Conservation (phyloP, 2,113 vertebrate species). For the Romanogobio albipinnatus region DNA sequence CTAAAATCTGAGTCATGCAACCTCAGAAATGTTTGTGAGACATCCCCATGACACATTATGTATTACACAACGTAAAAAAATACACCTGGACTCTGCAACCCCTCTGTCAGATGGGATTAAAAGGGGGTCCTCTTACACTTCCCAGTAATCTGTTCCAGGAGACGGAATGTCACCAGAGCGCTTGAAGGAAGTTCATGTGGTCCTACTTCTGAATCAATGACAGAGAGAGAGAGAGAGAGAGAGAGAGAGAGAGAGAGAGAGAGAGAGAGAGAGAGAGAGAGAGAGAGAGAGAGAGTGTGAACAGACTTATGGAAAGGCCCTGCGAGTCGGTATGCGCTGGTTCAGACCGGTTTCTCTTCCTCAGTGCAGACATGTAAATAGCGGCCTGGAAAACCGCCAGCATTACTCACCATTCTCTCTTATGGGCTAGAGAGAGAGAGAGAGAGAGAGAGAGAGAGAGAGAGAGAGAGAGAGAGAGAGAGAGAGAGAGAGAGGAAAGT, state of each 20-base stretch:
- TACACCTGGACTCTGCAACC: slow-evolving; percentile 43
- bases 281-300: slow-evolving; percentile 14
- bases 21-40: slow-evolving; percentile 34
- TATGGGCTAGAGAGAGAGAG: slow-evolving; percentile 22
- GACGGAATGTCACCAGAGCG: slow-evolving; percentile 66
- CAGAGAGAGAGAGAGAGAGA: slow-evolving; percentile 45
- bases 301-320: slow-evolving; percentile 56
- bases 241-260: slow-evolving; percentile 25
- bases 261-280: slow-evolving; percentile 37
- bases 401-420: slow-evolving; percentile 63
- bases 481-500: slow-evolving; percentile 11
- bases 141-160: slow-evolving; percentile 62
- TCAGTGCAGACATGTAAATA: slow-evolving; percentile 65
- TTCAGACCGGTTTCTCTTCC: slow-evolving; percentile 75
- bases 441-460: background rate
- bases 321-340: slow-evolving; percentile 68
- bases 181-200: slow-evolving; percentile 62
- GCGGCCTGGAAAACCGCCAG: slow-evolving; percentile 53
- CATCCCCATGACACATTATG: slow-evolving; percentile 21
- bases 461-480: background rate
- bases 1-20: slow-evolving; percentile 41
- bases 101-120: slow-evolving; percentile 15
- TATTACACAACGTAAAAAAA: slow-evolving; percentile 56
- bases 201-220: slow-evolving; percentile 62
- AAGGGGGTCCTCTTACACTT: slow-evolving; percentile 64